Evolutionary conservation across 2,888 invertebrate species (phyloP).

Genomic region (Thereva unica): DNA sequence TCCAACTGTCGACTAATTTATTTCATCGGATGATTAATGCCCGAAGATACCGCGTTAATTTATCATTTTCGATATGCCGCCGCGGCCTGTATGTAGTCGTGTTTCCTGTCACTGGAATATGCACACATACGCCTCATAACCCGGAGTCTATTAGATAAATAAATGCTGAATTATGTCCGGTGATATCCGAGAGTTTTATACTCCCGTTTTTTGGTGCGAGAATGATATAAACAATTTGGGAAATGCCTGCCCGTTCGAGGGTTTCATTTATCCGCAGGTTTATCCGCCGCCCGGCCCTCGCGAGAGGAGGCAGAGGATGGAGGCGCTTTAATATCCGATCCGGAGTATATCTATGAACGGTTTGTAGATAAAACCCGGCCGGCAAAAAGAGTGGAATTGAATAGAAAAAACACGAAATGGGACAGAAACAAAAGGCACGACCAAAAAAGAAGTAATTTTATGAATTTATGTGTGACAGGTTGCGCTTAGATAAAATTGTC

Average conservation of each 20-base stretch:
- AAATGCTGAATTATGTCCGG: constrained; percentile 33
- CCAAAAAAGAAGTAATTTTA: constrained; percentile 24
- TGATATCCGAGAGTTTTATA: constrained; percentile 36
- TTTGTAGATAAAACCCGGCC: neutral
- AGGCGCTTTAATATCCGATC: constrained; percentile 3
- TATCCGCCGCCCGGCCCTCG: neutral
- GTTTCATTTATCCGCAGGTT: constrained; percentile 17
- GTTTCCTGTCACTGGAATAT: constrained; percentile 24
- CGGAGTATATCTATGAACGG: constrained; percentile 1
- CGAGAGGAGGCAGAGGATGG: constrained; percentile 12
- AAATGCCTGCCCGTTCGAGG: constrained; percentile 7
- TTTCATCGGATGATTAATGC: constrained; percentile 45
- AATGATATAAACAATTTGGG: constrained; percentile 27
- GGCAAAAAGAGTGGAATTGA: constrained; percentile 11
- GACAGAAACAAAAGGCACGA: neutral
- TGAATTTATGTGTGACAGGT: constrained; percentile 36
- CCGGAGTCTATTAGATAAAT: constrained; percentile 33
- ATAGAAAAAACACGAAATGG: constrained; percentile 21
- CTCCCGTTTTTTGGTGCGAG: constrained; percentile 24
- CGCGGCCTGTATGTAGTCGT: constrained; percentile 22
- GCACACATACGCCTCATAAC: constrained; percentile 3
- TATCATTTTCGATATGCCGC: constrained; percentile 39
- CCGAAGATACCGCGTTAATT: constrained; percentile 40
- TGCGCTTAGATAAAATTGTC: constrained; percentile 32
- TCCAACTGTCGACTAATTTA: constrained; percentile 47